Base-by-base conservation (phyloP, 1,140 invertebrate species). In the Papilio polyxenes region DNA sequence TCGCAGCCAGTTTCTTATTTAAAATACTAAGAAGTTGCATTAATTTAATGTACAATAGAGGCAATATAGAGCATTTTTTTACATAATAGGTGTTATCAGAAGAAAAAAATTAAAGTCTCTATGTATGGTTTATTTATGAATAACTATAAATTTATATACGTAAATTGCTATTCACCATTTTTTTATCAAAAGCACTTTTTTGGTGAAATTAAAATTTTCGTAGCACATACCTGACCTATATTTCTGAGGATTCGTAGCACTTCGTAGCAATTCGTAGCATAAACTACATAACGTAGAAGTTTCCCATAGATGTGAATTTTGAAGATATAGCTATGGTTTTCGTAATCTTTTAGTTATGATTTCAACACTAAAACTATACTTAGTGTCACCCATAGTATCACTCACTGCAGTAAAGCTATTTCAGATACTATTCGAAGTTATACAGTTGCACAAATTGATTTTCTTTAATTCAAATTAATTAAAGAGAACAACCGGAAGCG, bases 1-100 rank as follows among this genome's bases (percentile, higher is more conserved):
- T 72, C 65, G 65, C 65, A 13, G 65, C 23, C 76, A 53, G 51
- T 79, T 79, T 56, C 51, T 79, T 79, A 62, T 37, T 79, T 62
- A 79, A 79, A 79, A 78, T 53, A 20, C 76, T 59, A 44, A 79
- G 53, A 40, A 17, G 23, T 49, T 53, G 37, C 53, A 23, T 79
- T 79, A 62, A 79, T 79, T 79, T 79, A 79, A 79, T 62, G 23
- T 49, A 62, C 17, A 40, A 23, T 40, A 79, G 31, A 72, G 13
- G 6, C 3, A 4, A 72, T 72, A 72, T 40, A 72, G 37, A 72
- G 37, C 15, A 44, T 6, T 44, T 17, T n/a, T n/a, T 59, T 59
- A 59, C 9, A 59, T n/a, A 3, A 44, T 44, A 44, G 23, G 23
- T 31, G 23, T 31, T 0, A 31, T 31, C 23, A 31, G 2, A 31